A percentile compares a stretch with the other conserved stretches of the same genome.
These are phyloP conservation scores for Hirtodrosophila confusa DNA, from an alignment of 2,888 invertebrate genomes.

Conservation along the genomic window DNA sequence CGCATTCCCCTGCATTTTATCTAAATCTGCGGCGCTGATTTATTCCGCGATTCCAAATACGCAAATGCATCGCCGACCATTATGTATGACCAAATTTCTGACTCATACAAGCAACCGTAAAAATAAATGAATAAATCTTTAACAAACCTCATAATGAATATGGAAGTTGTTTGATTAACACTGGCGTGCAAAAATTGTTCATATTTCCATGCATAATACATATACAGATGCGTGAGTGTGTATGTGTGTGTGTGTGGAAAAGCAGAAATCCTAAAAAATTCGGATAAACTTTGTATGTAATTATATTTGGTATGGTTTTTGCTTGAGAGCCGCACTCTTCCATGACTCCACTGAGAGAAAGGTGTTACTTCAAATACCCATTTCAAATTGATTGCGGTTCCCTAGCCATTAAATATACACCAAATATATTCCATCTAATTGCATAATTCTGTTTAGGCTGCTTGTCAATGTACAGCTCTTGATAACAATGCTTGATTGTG, in stretches of 20 bases:
- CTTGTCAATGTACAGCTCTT: too few species aligned
- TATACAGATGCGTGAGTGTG: background rate
- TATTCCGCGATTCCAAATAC: constrained; percentile 44
- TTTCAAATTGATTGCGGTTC: too few species aligned
- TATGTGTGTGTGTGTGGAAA: constrained; percentile 11
- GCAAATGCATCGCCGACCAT: constrained; percentile 9
- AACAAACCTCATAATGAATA: constrained; percentile 36
- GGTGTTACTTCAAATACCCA: too few species aligned
- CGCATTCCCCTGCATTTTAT: constrained; percentile 36
- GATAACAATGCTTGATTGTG: too few species aligned
- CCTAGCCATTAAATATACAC: too few species aligned
- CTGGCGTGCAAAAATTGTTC: constrained; percentile 49
- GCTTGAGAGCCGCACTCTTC: constrained; percentile 45
- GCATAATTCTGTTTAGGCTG: too few species aligned
- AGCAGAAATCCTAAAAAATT: constrained; percentile 23
- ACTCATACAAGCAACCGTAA: constrained; percentile 30
- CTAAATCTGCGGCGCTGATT: constrained; percentile 51
- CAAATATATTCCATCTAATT: too few species aligned
- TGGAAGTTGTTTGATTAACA: constrained; percentile 57
- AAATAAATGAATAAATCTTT: constrained; percentile 24
- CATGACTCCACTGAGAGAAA: constrained; percentile 61
- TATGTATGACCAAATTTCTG: constrained; percentile 40
- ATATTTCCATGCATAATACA: constrained; percentile 36
- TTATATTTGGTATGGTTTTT: constrained; percentile 44
- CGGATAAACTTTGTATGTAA: constrained; percentile 39